Evolutionary conservation across 2,113 vertebrate genomes (phyloP).

Genomic region (Dasyurus viverrinus): DNA sequence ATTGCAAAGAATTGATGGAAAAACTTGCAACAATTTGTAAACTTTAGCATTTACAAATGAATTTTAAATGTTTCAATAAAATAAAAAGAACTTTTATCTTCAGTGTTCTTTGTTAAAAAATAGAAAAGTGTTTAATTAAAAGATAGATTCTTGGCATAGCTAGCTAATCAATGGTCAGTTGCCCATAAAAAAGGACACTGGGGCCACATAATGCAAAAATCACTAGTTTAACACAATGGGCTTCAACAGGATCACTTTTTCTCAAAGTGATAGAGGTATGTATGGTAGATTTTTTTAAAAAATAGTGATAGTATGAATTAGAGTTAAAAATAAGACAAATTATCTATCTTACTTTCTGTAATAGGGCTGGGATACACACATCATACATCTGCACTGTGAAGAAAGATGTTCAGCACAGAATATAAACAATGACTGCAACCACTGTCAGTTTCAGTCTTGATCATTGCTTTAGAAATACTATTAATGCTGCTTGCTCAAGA

Average conservation of each 20-base stretch:
- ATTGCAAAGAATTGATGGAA: background rate
- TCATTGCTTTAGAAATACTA: slow-evolving; percentile 85
- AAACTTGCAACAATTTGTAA: background rate
- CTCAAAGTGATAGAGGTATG: background rate
- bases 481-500: slow-evolving; percentile 78
- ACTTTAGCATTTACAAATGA: background rate
- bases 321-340: background rate
- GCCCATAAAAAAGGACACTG: background rate
- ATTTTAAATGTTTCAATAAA: background rate
- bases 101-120: background rate
- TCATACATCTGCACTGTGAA: background rate
- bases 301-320: background rate
- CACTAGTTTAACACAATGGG: background rate
- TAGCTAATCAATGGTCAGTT: background rate
- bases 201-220: background rate
- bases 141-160: background rate
- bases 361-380: background rate
- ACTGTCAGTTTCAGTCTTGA: slow-evolving; percentile 88
- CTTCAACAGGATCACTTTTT: background rate
- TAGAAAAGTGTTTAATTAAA: background rate
- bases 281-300: no score
- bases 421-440: slow-evolving; percentile 82
- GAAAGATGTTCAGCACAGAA: slow-evolving; percentile 55
- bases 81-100: slow-evolving; percentile 75
- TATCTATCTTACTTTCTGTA: background rate